Base-by-base conservation (phyloP, 2,797 vertebrate genomes). In the Chelidonichthys spinosus region DNA sequence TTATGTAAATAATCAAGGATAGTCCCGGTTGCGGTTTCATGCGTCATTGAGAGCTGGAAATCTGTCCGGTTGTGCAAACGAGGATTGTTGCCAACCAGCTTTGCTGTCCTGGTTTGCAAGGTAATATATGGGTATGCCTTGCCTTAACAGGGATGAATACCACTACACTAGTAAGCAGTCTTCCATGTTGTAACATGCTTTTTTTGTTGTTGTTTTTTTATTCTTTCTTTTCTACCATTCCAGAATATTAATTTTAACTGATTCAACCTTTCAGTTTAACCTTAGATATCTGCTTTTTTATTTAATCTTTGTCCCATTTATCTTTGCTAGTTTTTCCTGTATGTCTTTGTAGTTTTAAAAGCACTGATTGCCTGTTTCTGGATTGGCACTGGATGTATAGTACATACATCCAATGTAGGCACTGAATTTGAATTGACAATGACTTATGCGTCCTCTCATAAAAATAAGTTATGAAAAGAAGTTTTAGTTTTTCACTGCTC, bases 1-100 rank as follows among this genome's bases (percentile, higher is more conserved):
- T 63, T 56, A 52, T 68, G 25, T 72, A 49, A 54, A 71, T 75
- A 76, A 63, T 44, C 49, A 36, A 40, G 70, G 47, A 39, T 25
- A n/a, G 39, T 42, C 14, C 35, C 42, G 71, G 33, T 15, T 35
- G 15, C 0, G 47, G 17, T 0, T 13, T 33, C 11, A 33, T 14
- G 18, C 11, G 10, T 25, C 42, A 11, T 7, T 49, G n/a, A 58
- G 55, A 49, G 44, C 36, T 14, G 15, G 42, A 53, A 54, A 17
- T 56, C 18, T 42, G 42, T 1, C 58, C 10, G 0, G 2, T 0
- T 53, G 8, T 46, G 33, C 39, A 58, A 58, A 67, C n/a, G 1
- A 1, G 54, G 3, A 36, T 10, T 33, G 8, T 59, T 44, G 2
- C n/a, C 42, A 8, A 39, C 4, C 15, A 15, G n/a, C 11, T 32